These are phyloP conservation scores for Megalurothrips usitatus DNA, from an alignment of 2,888 invertebrate genomes.

Conservation along the genomic window DNA sequence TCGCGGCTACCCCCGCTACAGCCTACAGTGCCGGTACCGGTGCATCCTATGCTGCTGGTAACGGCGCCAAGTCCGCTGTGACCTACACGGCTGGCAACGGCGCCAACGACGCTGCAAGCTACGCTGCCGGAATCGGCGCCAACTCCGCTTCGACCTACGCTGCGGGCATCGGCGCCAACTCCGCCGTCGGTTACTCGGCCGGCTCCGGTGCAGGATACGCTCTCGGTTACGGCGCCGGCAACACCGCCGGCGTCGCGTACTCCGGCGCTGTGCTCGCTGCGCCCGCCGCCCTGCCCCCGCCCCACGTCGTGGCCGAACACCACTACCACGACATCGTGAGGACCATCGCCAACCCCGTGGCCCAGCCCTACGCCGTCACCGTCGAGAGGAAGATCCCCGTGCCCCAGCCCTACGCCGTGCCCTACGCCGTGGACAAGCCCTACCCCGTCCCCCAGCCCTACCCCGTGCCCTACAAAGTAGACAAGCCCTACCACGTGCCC, in stretches of 20 bases:
- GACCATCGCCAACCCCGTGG: background rate
- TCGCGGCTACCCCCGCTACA: no score
- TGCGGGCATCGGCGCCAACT: no score
- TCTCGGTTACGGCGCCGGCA: background rate
- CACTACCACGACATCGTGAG: constrained; percentile 3
- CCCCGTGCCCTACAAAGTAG: background rate
- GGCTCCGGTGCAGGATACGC: no score
- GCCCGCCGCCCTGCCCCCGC: constrained; percentile 45
- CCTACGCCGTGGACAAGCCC: constrained; percentile 15
- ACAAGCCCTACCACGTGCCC: constrained; percentile 2
- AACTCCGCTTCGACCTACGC: background rate
- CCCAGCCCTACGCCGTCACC: constrained; percentile 13
- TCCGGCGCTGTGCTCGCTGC: constrained; percentile 49
- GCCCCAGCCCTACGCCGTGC: constrained; percentile 15
- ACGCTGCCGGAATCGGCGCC: background rate
- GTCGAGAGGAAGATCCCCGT: constrained; percentile 22
- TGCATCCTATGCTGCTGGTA: no score
- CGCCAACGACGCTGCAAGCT: background rate
- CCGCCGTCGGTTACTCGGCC: no score
- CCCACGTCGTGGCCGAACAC: constrained; percentile 15
- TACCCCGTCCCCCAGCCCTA: background rate
- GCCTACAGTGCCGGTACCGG: no score
- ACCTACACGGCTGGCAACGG: no score
- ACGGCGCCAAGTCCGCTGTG: no score
- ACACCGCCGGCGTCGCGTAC: constrained; percentile 40